These are phyloP conservation scores for Tortricodes alternella DNA, from an alignment of 2,888 invertebrate genomes.

Conservation along the genomic window DNA sequence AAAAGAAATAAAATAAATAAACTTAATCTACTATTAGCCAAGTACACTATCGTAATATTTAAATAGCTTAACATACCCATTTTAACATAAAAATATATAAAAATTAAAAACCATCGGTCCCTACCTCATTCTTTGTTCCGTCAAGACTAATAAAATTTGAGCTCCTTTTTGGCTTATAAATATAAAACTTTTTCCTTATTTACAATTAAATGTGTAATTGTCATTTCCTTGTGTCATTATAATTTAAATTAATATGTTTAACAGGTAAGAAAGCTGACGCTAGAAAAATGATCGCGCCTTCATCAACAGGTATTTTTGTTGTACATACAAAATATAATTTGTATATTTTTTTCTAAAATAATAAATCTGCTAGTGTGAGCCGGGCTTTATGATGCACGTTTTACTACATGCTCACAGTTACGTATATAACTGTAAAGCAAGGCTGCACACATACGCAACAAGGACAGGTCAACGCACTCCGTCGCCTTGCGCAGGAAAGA, in stretches of 20 bases:
- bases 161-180: too few relatives aligned
- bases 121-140: too few relatives aligned
- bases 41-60: too few relatives aligned
- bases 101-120: too few relatives aligned
- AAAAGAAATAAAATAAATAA: too few relatives aligned
- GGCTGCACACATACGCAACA: constrained; percentile 79
- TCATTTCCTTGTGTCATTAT: not conserved
- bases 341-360: not conserved
- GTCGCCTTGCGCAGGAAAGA: constrained; percentile 77
- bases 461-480: constrained; percentile 82
- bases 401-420: constrained; percentile 57
- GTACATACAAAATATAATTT: not conserved
- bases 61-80: too few relatives aligned
- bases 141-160: too few relatives aligned
- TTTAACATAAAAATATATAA: too few relatives aligned
- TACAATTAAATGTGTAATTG: too few relatives aligned
- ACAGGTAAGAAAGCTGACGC: constrained; percentile 34
- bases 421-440: constrained; percentile 77
- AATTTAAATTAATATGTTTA: constrained; percentile 14
- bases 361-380: constrained; percentile 58
- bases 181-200: too few relatives aligned
- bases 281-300: constrained; percentile 16
- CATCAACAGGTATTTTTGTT: constrained; percentile 22
- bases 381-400: constrained; percentile 72
- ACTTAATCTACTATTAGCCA: too few relatives aligned